These are phyloP conservation scores for Ifrita kowaldi DNA, from an alignment of 2,113 vertebrate species.

Conservation along the genomic window DNA sequence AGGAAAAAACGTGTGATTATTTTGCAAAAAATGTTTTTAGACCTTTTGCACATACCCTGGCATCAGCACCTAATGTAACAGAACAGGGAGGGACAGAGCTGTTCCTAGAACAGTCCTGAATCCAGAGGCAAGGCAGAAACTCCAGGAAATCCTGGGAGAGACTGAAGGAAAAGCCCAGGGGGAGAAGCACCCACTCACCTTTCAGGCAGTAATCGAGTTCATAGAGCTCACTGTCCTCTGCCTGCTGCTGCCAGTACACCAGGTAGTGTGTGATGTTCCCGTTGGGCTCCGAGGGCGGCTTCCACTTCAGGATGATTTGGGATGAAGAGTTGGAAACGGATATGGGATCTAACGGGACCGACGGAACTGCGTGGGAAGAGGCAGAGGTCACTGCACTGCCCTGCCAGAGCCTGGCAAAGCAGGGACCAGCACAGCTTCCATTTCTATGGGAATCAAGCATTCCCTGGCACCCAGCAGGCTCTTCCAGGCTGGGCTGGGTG, in stretches of 20 bases:
- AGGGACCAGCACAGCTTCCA: neutral
- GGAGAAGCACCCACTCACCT: slow-evolving; percentile 68
- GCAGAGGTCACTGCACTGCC: neutral
- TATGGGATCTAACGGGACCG: slow-evolving; percentile 88
- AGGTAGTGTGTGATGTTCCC: slow-evolving; percentile 96
- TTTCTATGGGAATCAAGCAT: neutral
- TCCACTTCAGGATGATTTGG: slow-evolving; percentile 96
- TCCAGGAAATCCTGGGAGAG: neutral
- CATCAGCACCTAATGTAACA: neutral
- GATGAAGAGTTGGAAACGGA: slow-evolving; percentile 93
- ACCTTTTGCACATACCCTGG: neutral
- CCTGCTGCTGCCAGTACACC: slow-evolving; percentile 88
- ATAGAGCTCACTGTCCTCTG: slow-evolving; percentile 87
- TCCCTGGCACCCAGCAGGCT: neutral
- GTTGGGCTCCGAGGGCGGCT: slow-evolving; percentile 88
- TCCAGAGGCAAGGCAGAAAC: neutral
- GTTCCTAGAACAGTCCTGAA: neutral
- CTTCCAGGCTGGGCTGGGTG: neutral
- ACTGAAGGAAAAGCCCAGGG: neutral
- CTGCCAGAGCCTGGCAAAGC: neutral
- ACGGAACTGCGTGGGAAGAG: slow-evolving; percentile 77
- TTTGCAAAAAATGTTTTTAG: neutral
- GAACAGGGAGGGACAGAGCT: neutral
- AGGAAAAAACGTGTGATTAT: neutral
- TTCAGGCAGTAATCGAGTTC: slow-evolving; percentile 93